Conservation (phyloP, 64 coral and sea anemone species). For the Anthopleura sola region DNA sequence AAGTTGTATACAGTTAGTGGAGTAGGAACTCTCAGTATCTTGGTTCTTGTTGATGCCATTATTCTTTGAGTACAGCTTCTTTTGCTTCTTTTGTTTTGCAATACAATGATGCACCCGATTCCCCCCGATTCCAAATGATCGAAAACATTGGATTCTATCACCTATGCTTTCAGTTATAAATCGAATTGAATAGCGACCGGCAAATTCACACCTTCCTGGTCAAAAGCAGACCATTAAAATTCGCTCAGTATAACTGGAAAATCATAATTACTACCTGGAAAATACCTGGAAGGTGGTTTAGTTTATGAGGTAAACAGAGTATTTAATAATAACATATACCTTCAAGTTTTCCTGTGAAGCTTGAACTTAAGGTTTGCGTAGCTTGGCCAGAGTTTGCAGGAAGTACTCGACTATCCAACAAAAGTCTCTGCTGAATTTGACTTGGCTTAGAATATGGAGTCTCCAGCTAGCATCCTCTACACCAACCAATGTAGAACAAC, state of each 20-base stretch:
- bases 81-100: too few relatives aligned
- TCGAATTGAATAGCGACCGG: background rate
- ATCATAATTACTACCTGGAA: slow-evolving; percentile 3
- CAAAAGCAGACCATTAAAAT: background rate
- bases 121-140: too few relatives aligned
- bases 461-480: background rate
- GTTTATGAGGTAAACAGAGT: background rate
- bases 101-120: too few relatives aligned
- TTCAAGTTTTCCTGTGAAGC: background rate
- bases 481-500: background rate
- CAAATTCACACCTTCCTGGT: background rate
- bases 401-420: background rate
- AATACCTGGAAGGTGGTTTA: slow-evolving; percentile 2
- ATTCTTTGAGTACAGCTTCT: too few relatives aligned
- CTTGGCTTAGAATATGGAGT: background rate
- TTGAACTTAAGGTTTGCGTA: background rate
- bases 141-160: too few relatives aligned
- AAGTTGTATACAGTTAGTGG: too few relatives aligned
- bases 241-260: background rate
- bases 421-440: background rate
- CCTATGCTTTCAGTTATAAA: too few relatives aligned
- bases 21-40: too few relatives aligned
- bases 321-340: background rate
- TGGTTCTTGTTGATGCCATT: too few relatives aligned
- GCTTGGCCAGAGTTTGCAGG: background rate